phyloP scores from a whole-genome alignment of 2,113 vertebrate species.

The Dermatemys mawii region DNA sequence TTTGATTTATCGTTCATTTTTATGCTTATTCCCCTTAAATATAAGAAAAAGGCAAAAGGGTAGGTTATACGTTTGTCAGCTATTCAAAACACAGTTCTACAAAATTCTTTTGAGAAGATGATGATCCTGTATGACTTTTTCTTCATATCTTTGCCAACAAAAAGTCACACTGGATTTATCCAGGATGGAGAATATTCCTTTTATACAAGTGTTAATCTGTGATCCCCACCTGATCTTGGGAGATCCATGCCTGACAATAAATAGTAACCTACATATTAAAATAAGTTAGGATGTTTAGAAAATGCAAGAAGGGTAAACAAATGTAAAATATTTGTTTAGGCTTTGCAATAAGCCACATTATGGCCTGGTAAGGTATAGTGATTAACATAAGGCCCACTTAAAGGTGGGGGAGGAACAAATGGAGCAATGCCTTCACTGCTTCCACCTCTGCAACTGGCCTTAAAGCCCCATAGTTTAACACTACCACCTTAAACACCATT shows the following conservation, averaged over 20 bases:
- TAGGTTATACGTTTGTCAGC: neutral
- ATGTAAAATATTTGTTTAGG: no score
- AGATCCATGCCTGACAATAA: no score
- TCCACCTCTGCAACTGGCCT: no score
- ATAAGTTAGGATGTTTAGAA: no score
- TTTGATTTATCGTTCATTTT: neutral
- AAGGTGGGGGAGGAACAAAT: no score
- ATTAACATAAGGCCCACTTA: no score
- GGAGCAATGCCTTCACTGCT: no score
- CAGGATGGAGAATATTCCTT: fast-evolving
- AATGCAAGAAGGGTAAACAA: no score
- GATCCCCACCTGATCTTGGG: no score
- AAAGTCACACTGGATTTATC: neutral
- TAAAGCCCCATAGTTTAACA: neutral
- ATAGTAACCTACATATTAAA: no score
- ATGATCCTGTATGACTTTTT: neutral
- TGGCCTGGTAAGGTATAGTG: no score
- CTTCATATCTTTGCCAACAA: neutral
- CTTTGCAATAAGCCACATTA: no score
- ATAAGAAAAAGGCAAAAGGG: neutral
- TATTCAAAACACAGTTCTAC: neutral
- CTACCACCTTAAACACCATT: neutral
- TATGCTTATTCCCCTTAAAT: neutral
- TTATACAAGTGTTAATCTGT: neutral
- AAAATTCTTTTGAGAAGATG: neutral